Percentiles rank a stretch among this genome's conserved stretches.
phyloP scores from a whole-genome alignment of 2,113 vertebrate species.

The Indicator maculatus region DNA sequence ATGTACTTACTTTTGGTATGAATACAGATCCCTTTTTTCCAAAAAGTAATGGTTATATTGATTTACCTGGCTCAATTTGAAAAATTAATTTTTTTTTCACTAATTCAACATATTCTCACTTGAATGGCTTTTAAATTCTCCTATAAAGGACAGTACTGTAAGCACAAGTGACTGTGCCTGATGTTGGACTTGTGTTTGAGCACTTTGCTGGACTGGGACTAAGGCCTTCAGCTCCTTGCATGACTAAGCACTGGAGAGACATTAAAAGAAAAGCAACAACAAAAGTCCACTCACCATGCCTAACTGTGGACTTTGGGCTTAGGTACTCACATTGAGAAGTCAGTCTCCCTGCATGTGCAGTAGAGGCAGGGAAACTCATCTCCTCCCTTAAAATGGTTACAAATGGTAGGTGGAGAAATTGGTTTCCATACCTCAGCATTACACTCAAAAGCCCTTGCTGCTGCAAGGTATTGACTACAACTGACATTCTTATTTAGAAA shows the following conservation, averaged over 20 bases:
- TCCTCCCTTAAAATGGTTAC: neutral
- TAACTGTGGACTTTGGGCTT: neutral
- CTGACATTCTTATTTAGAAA: neutral
- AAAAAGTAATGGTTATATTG: neutral
- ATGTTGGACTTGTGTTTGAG: neutral
- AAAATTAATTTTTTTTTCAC: neutral
- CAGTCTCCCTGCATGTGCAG: neutral
- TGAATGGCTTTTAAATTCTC: neutral
- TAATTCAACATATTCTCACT: neutral
- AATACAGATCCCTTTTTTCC: neutral
- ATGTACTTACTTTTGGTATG: neutral
- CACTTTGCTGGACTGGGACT: neutral
- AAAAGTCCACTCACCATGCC: neutral
- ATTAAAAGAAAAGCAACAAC: neutral
- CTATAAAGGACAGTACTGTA: neutral
- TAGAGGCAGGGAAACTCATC: neutral
- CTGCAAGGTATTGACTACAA: neutral
- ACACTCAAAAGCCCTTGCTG: neutral
- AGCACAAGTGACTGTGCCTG: neutral
- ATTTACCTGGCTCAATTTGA: neutral
- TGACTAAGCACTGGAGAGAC: neutral
- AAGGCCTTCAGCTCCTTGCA: neutral
- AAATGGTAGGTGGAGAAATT: neutral
- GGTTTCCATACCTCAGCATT: neutral
- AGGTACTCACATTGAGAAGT: rapidly evolving